Evolutionary conservation across 2,888 invertebrate species (phyloP).

Genomic region (Drosophila kanekoi): DNA sequence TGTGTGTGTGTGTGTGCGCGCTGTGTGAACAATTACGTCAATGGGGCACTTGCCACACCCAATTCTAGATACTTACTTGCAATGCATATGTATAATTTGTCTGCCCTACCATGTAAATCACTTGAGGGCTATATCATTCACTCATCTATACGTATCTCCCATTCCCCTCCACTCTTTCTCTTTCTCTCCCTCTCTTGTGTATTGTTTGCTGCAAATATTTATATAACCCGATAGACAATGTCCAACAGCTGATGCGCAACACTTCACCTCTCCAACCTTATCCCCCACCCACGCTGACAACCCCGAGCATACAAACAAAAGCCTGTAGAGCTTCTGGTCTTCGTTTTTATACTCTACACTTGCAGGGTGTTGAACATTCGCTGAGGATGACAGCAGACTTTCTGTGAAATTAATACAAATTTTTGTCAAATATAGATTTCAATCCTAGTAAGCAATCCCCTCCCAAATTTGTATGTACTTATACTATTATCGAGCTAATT

Average conservation of each 20-base stretch:
- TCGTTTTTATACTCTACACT: constrained; percentile 22
- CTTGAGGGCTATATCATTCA: constrained; percentile 21
- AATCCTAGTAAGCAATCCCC: too few relatives aligned
- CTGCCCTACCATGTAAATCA: constrained; percentile 41
- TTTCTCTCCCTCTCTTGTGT: background rate
- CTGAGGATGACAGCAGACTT: background rate
- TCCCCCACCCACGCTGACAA: constrained; percentile 2
- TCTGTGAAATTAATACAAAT: too few relatives aligned
- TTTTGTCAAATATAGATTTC: too few relatives aligned
- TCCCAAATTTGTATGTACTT: too few relatives aligned
- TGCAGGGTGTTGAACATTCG: background rate
- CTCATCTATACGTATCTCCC: constrained; percentile 4
- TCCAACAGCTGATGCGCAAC: constrained; percentile 57
- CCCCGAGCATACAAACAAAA: constrained; percentile 13
- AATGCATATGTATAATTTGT: constrained; percentile 8
- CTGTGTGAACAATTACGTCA: constrained; percentile 72
- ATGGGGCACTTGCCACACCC: constrained; percentile 49
- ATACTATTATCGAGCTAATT: too few relatives aligned
- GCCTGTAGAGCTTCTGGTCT: constrained; percentile 42
- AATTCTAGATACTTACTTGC: constrained; percentile 49
- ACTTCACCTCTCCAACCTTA: constrained; percentile 2
- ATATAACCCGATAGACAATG: constrained; percentile 32
- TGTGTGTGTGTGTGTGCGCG: constrained; percentile 26
- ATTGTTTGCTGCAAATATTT: constrained; percentile 53
- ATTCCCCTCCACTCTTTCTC: background rate